Evolutionary conservation across 2,113 vertebrate genomes (phyloP), one percentile per base, ranked within the genome.

Genomic region (Pao palembangensis): DNA sequence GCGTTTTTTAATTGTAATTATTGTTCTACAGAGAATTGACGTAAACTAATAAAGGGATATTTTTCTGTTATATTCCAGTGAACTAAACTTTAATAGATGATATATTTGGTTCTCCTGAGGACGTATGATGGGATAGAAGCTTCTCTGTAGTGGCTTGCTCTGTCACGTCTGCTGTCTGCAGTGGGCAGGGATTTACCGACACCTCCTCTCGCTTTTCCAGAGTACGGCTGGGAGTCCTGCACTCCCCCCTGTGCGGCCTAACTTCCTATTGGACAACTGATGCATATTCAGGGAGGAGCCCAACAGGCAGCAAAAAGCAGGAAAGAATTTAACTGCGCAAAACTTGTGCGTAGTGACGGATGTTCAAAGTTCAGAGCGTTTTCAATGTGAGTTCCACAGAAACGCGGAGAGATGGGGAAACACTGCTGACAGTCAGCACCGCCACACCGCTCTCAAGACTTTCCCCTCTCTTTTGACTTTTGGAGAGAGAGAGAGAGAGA

Each of bases 351-450:
- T 83, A 91, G 91, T 93, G 93, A 94, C 94, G 92, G 94, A 94
- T 95, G 92, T 93, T 92, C 93, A 93, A 94, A 93, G 93, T 94
- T 91, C 91, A 93, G 92, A 92, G 91, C 88, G 92, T 94, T 95
- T 93, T 90, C 90, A 84, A 90, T 92, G 92, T 85, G 89, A 86
- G 90, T 88, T 88, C 82, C 89, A 80, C 47, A 73, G 91, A n/a
- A 18, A 69, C 88, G 79, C 89, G 75, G 76, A 80, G 91, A 86
- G 89, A 89, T 91, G 85, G 91, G 88, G 85, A 64, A 79, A 77
- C 71, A 43, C 48, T 2, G 57, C 65, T 50, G 50, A 84, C 67
- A 44, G 54, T 68, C 68, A 47, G 65, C 58, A 71, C 64, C 48
- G 15, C 34, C 54, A 66, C 60, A 41, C 58, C 53, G 67, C 62